Evolutionary conservation across 2,888 invertebrate species (phyloP).

Genomic region (Tenthredo distinguenda): DNA sequence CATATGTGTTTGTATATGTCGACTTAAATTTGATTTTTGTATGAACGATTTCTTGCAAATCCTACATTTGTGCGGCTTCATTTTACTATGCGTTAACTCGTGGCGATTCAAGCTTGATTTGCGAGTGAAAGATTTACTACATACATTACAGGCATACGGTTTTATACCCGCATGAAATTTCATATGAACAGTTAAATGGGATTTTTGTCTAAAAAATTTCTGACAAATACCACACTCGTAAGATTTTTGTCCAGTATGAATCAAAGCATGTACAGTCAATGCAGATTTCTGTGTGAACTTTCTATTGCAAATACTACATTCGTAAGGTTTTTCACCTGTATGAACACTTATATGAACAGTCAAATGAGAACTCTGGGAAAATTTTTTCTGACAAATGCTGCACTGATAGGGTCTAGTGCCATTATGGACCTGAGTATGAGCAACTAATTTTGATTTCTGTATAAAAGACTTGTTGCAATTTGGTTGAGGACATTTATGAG

Average conservation of each 20-base stretch:
- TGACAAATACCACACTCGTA: slow-evolving; percentile 42
- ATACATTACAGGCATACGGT: slow-evolving; percentile 23
- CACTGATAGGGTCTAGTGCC: slow-evolving; percentile 60
- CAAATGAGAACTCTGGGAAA: slow-evolving; percentile 50
- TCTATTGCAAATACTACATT: slow-evolving; percentile 59
- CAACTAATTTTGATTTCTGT: slow-evolving; percentile 57
- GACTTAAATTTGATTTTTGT: slow-evolving; percentile 43
- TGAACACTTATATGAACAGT: slow-evolving; percentile 59
- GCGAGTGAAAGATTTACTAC: slow-evolving; percentile 43
- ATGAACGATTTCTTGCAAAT: slow-evolving; percentile 43
- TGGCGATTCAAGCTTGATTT: slow-evolving; percentile 44
- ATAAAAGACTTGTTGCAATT: slow-evolving; percentile 54
- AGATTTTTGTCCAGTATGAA: slow-evolving; percentile 36
- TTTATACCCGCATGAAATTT: slow-evolving; percentile 45
- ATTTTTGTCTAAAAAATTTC: slow-evolving; percentile 45
- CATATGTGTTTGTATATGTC: slow-evolving; percentile 45
- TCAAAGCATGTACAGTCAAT: slow-evolving; percentile 64
- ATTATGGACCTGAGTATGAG: slow-evolving; percentile 58
- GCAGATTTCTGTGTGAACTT: slow-evolving; percentile 61
- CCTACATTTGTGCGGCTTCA: slow-evolving; percentile 43
- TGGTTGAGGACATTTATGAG: slow-evolving; percentile 44
- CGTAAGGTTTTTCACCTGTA: slow-evolving; percentile 60
- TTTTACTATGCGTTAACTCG: slow-evolving; percentile 44
- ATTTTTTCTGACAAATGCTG: slow-evolving; percentile 58
- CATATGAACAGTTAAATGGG: slow-evolving; percentile 44